Evolutionary conservation across 2,888 invertebrate species (phyloP), one percentile per base, ranked within the genome.

Genomic region (Ichneumoninae sp.): DNA sequence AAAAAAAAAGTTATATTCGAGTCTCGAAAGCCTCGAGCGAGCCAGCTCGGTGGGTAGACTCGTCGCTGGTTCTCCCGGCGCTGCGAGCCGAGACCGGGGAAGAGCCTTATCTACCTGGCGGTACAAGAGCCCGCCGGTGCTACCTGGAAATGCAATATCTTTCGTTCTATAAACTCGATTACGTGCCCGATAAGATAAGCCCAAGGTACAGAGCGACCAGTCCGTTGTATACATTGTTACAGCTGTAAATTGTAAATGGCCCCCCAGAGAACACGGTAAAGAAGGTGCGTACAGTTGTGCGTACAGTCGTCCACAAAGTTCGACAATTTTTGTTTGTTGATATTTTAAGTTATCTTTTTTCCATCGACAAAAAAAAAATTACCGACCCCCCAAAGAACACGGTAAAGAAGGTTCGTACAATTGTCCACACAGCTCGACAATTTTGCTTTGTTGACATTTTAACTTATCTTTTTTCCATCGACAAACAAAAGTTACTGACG

Each of bases 111-210:
- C 65, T 65, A 36, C 33, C 50, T 65, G 30, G 47, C 19, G 22
- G 36, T 40, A 44, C 50, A 36, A 50, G 36, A 1, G 16, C 6
- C 26, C 44, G 16, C n/a, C 33, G 33, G 6, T 50, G 50, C 30
- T 62, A 62, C 16, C 66, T 66, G 33, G 22, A 50, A 36, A 36
- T n/a, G 75, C 36, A 66, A 66, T 75, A 65, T 62, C 26, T 72
- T 10, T 60, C 26, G 50, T 62, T 54, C 66, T 76, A 76, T 52
- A 54, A 52, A 66, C 75, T 52, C 30, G 75, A 76, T 75, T 75
- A 75, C 65, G 75, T 26, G 36, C 19, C 16, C 50, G 75, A 75
- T 76, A 76, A 76, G 75, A 76, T 76, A 76, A 76, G 26, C 50
- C 26, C 16, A 26, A n/a, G 13, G 26, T 26, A 22, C 66, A 19